phyloP scores from a whole-genome alignment of 2,797 vertebrate genomes.

The Bradypus variegatus region DNA sequence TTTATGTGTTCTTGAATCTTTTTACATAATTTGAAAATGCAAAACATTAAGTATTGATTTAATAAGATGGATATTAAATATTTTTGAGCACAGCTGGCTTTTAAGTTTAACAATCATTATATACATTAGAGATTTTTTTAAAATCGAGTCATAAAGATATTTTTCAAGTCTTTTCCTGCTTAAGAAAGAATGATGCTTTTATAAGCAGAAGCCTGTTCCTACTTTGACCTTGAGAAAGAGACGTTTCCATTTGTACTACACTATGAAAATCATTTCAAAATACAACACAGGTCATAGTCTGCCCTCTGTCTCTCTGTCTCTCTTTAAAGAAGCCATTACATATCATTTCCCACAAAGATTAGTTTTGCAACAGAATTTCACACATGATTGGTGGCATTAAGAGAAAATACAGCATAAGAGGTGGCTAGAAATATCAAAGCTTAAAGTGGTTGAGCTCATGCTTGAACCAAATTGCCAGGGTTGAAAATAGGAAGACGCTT shows the following conservation, averaged over 20 bases:
- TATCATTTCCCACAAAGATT: constrained; percentile 70
- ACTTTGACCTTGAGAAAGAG: constrained; percentile 60
- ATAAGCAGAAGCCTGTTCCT: constrained; percentile 51
- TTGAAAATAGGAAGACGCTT: constrained; percentile 63
- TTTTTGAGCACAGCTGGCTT: constrained; percentile 28
- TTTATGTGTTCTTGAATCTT: not conserved
- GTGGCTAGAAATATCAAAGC: constrained; percentile 66
- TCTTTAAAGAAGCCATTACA: constrained; percentile 64
- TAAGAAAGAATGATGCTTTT: constrained; percentile 43
- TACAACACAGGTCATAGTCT: constrained; percentile 55
- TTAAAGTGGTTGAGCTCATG: constrained; percentile 62
- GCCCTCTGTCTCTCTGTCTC: constrained; percentile 29
- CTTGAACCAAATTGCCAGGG: constrained; percentile 67
- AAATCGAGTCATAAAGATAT: constrained; percentile 39
- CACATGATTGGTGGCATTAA: constrained; percentile 68
- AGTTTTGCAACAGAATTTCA: constrained; percentile 72
- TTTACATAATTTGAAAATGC: not conserved
- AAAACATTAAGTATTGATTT: not conserved
- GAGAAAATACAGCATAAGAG: constrained; percentile 58
- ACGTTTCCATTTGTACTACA: constrained; percentile 65
- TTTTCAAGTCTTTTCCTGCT: constrained; percentile 40
- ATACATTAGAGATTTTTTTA: constrained; percentile 43
- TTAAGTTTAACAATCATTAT: constrained; percentile 47
- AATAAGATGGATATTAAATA: constrained; percentile 6
- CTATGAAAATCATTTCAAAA: constrained; percentile 59